Base-by-base conservation (phyloP, 92 coral and sea anemone species). In the Parazoanthus swiftii region DNA sequence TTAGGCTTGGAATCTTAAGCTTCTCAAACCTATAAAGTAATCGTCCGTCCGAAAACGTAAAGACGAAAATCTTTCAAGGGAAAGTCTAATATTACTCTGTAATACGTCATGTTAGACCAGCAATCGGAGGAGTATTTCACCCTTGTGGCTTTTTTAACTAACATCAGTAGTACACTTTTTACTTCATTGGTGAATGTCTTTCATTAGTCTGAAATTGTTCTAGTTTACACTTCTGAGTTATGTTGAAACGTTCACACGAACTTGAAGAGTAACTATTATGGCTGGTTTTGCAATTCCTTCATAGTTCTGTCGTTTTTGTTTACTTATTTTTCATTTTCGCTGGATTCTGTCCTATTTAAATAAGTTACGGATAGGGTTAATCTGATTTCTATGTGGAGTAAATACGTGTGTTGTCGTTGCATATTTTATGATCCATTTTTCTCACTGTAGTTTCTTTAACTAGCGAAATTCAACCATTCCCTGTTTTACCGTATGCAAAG, bases 1-100 rank as follows among this genome's bases (percentile, higher is more conserved):
- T 78, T 50, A 95, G 92, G 71, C 98, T 88, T 2, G 98, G 98
- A 75, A 95, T 95, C 44, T 90, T 91, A 46, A 95, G 94, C 81
- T 91, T 95, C 78, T 93, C 98, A 74, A 95, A 95, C 89, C 98
- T 95, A 21, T 11, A 76, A 85, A 5, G 38, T n/a, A 38, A 80
- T 59, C n/a, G 67, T 5, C 21, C 46, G 35, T 37, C 74, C 46
- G 44, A n/a, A n/a, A 48, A 39, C 11, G 20, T 37, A 26, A 65
- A 5, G 43, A 7, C 23, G 42, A 33, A 9, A 81, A 18, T 10
- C 11, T 33, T n/a, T 4, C 2, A 33, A 3, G 58, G 38, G 4
- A 74, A 74, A 74, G 44, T 13, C 44, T 14, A 74, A 74, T 20
- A 9, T 74, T 9, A 20, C 38, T 74, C 35, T 38, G 78, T 13